Evolutionary conservation across 2,888 invertebrate species (phyloP), one percentile per base, ranked within the genome.

Genomic region (Dynastes tityus): DNA sequence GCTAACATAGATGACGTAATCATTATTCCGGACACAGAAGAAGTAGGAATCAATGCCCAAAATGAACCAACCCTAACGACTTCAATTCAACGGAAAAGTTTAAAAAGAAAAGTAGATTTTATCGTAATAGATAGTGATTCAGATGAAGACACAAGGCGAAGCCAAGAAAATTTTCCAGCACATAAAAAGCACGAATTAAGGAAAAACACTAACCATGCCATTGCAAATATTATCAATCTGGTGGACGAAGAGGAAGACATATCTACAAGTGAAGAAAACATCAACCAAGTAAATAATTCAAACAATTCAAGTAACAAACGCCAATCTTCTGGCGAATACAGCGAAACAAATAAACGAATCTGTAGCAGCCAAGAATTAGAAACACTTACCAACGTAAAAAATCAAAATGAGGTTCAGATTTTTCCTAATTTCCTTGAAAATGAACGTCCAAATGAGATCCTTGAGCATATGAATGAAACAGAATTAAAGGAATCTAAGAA

Each of bases 81-180:
- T 45, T 45, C 45, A 45, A 8, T 8, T 45, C 45, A 6, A 45
- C 11, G 45, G 9, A 45, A 16, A 58, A 37, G 9, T 55, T 8
- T 55, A 32, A 55, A 71, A 55, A 32, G 73, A 8, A 58, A 37
- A 16, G 22, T 58, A 5, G 58, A 58, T 13, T 73, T 58, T 4
- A 73, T 73, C 8, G 40, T 73, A 1, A 73, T 73, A 37, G 73
- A 73, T 16, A 73, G 73, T 9, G 73, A 73, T 58, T 73, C 73
- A 9, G 73, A 73, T 1, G 73, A 73, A 32, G 73, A 73, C 37
- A 16, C 27, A 29, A 51, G 13, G 6, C 27, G 13, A 51, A 70
- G 27, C 22, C 4, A 13, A 11, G 53, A 70, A 5, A 27, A 51
- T 32, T 9, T 53, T 22, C 32, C 6, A 51, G 13, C 27, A 53